These are phyloP conservation scores for Drosophila rufa DNA, from an alignment of 1,140 invertebrate genomes.

Conservation along the genomic window DNA sequence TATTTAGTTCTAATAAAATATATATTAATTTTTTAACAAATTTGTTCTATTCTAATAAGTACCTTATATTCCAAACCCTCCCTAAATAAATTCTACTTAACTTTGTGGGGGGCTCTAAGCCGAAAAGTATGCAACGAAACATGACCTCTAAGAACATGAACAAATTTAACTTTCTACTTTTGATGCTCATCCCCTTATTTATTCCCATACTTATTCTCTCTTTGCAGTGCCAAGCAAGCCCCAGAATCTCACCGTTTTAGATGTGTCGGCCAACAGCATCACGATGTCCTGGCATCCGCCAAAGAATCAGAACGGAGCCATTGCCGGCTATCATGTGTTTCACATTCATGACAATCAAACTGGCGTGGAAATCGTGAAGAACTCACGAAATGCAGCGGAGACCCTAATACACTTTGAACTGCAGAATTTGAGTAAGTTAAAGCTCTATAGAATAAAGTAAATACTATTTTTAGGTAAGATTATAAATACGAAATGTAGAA, in stretches of 20 bases:
- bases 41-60: background rate
- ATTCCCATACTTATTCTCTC: constrained; percentile 1
- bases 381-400: constrained; percentile 84
- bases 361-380: constrained; percentile 87
- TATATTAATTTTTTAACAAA: background rate
- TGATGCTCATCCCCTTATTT: constrained; percentile 33
- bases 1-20: background rate
- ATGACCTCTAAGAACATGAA: constrained; percentile 42
- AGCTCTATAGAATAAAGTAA: no score
- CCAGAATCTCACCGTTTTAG: constrained; percentile 90
- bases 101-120: constrained; percentile 23
- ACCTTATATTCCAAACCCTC: background rate
- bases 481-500: no score
- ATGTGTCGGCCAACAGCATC: constrained; percentile 91
- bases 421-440: constrained; percentile 88
- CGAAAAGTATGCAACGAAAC: constrained; percentile 47
- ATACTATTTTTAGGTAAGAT: no score
- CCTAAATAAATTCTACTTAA: constrained; percentile 4
- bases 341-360: constrained; percentile 90
- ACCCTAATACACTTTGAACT: constrained; percentile 86
- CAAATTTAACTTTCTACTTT: constrained; percentile 58
- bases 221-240: constrained; percentile 93
- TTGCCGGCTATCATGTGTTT: constrained; percentile 90
- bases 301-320: constrained; percentile 89
- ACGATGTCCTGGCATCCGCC: constrained; percentile 93